Evolutionary conservation across 53 echinoderm and acorn worm genomes (phyloP), one percentile per base, ranked within the genome.

Genomic region (Hippasteria phrygiana): DNA sequence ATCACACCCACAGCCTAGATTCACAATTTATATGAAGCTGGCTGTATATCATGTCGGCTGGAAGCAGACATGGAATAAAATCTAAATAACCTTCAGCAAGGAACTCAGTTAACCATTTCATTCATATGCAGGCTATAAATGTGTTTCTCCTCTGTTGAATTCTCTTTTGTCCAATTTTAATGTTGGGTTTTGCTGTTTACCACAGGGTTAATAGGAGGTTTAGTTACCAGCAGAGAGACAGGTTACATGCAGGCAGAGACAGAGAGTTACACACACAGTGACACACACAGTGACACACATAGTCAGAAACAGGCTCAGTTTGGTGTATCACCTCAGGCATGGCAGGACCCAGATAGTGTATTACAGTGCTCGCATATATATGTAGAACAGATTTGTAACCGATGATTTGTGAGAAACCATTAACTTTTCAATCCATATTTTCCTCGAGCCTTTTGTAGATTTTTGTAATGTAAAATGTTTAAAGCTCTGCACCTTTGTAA

Each of bases 171-270:
- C 17, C 17, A 4, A 35, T 37, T 67, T 54, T 85, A 32, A 69
- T 85, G 43, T 48, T 50, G 10, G 54, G 85, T 85, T 70, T 85
- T 71, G 46, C 85, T 85, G 70, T 85, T 70, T 48, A 71, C 71
- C 42, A 70, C 85, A 85, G 85, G 85, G 27, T 70, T 85, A 31
- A 71, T 71, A 70, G 50, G 38, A 85, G 71, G 85, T 32, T 79
- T 85, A 71, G 50, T 85, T 69, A 53, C 79, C 85, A 45, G 85
- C 85, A 85, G 14, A 85, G 85, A 43, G 65, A 66, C 64, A 64
- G 82, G 51, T 73, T 48, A 75, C 47, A 51, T 51, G 37, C 85
- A 85, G 71, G 71, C 50, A 85, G 85, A 70, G 85, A 85, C 55
- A 67, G 83, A 46, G 27, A 45, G 67, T 70, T 28, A 46, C 75